Evolutionary conservation across 35 echinoderm and acorn worm genomes (phyloP), one percentile per base, ranked within the genome.

Genomic region (Anneissia japonica): DNA sequence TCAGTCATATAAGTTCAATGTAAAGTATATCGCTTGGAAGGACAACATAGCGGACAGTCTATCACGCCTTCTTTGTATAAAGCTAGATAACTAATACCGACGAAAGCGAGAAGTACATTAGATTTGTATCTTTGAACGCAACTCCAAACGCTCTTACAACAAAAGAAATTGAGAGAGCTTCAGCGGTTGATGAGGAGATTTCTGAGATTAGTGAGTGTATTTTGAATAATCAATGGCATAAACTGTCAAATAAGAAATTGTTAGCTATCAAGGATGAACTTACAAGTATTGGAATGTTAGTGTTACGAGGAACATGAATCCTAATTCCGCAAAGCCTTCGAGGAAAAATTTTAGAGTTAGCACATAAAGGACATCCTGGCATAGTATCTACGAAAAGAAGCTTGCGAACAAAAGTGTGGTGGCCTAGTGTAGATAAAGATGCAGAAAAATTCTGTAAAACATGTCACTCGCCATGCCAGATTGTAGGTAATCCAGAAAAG

Each of bases 21-120:
- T 91, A 10, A 16, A 17, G 31, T 86, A 91, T 56, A 85, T 72
- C 46, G 39, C 82, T 9, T 82, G 89, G 19, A 91, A 86, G 23
- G 19, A 21, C 0, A 91, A 85, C 37, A 39, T 34, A 26, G 82
- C 82, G 10, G 77, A 85, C 38, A 33, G 31, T 37, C 30, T 85
- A 4, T 85, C 89, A 30, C 82, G 72, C 23, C 26, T 11, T 13
- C 11, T 26, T 26, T 13, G 26, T 56, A n/a, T n/a, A n/a, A n/a
- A n/a, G n/a, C n/a, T 13, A 11, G 26, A 26, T 10, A 77, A 29
- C 43, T 23, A 10, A 17, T 39, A 51, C 46, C 11, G 13, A 76
- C 12, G 79, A 17, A 30, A 73, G 81, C 11, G 88, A 89, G 32
- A 34, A 89, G 32, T 89, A 83, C 37, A 38, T 83, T 4, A 74